Base-by-base conservation (phyloP, 2,888 invertebrate genomes). In the Hydraecia micacea region DNA sequence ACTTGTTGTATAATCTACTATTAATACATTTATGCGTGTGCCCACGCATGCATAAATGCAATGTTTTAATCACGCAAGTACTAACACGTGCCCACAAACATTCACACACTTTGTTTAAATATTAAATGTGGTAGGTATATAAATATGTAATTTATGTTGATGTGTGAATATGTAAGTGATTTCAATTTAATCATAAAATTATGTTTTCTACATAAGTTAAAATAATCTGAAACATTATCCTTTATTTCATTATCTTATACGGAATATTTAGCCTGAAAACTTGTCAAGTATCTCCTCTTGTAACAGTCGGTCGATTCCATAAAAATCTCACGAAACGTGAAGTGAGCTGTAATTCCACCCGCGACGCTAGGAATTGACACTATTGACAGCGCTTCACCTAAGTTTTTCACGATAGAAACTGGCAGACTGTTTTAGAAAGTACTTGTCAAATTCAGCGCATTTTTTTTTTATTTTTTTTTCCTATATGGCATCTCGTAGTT, bases 41-140 rank as follows among this genome's bases (percentile, higher is more conserved):
- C 49, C 60, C 46, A 74, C 71, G 73, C 67, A 65, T 72, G 68
- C 74, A 63, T 80, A 73, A 36, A 73, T 67, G 76, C 42, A 62
- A 68, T 76, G 73, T 87, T 85, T 87, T 81, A 87, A 85, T 87
- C 74, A 87, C 52, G 69, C 72, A 73, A 87, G 85, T 85, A 87
- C 85, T 60, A 62, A 65, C 66, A 83, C 28, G 73, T 3, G 55
- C 32, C 13, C 8, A 49, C 3, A n/a, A 52, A 68, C n/a, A 67
- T 67, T 21, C 25, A 52, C 13, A 49, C 9, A 60, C 63, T 52
- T 83, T 28, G 21, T 71, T 84, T 75, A 58, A 81, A 81, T 63
- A 68, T 73, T 42, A 81, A 75, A 71, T 81, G 70, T 81, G 36
- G 46, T 13, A n/a, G 18, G 21, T 36, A 21, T 4, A 18, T 36